Conservation (phyloP, 2,113 vertebrate genomes). For the Hystrix brachyura region DNA sequence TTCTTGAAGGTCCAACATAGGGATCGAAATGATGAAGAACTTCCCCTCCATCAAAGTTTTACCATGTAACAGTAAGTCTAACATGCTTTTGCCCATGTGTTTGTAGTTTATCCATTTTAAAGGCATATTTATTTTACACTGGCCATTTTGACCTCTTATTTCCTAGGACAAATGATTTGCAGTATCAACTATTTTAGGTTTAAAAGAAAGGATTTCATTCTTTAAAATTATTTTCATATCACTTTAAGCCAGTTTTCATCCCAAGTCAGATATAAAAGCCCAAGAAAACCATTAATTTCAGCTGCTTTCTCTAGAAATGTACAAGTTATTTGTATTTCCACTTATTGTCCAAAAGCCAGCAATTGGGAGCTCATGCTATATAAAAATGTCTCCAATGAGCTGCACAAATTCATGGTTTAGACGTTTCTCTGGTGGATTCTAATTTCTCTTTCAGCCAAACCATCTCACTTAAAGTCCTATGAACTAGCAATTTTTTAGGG, state of each 20-base stretch:
- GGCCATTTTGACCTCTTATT: conserved; percentile 21
- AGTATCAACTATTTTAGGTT: background rate
- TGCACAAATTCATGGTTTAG: background rate
- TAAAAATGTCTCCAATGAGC: background rate
- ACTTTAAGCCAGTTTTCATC: conserved; percentile 48
- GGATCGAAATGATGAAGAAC: conserved; percentile 68
- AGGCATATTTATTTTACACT: background rate
- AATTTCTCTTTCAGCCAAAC: background rate
- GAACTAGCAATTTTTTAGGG: conserved; percentile 8
- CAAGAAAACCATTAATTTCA: conserved; percentile 3
- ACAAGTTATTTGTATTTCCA: conserved; percentile 17
- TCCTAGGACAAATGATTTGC: background rate
- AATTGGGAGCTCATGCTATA: background rate
- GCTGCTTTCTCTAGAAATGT: background rate
- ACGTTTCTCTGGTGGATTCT: conserved; percentile 12
- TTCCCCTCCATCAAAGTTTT: conserved; percentile 45
- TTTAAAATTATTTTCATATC: conserved; percentile 48
- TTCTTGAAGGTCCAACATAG: conserved; percentile 73
- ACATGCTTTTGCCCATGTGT: background rate
- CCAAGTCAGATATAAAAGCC: background rate
- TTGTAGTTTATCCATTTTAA: background rate
- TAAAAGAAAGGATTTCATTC: conserved; percentile 18
- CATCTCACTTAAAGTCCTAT: background rate
- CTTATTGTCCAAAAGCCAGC: conserved; percentile 6
- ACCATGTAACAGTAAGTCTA: conserved; percentile 68